Evolutionary conservation across 2,797 vertebrate species (phyloP).

Genomic region (Enoplosus armatus): DNA sequence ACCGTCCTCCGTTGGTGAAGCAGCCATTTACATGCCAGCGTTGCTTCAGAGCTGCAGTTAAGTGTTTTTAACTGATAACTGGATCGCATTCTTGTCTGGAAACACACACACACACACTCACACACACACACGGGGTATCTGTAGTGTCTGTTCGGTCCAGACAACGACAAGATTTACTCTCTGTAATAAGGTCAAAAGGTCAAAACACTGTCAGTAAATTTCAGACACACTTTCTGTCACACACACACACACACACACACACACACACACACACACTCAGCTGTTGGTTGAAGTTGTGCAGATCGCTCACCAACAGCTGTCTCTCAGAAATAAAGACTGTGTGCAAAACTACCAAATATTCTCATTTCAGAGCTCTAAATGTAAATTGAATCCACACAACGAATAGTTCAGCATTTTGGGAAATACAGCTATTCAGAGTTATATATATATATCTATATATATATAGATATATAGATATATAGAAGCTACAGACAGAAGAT

Average conservation of each 20-base stretch:
- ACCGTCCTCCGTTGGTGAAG: slow-evolving; percentile 29
- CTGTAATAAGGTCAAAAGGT: slow-evolving; percentile 58
- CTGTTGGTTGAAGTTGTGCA: slow-evolving; percentile 51
- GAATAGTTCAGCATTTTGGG: background rate
- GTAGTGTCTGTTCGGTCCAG: slow-evolving; percentile 35
- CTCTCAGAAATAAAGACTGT: background rate
- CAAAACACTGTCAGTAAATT: slow-evolving; percentile 46
- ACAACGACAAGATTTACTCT: slow-evolving; percentile 53
- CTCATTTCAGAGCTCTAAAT: background rate
- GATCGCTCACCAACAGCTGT: slow-evolving; percentile 2
- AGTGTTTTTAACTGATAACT: slow-evolving; percentile 72
- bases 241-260: slow-evolving; percentile 21
- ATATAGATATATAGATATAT: no score
- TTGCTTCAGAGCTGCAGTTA: slow-evolving; percentile 45
- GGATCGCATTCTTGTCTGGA: slow-evolving; percentile 58
- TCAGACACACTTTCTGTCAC: slow-evolving; percentile 43
- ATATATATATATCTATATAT: no score
- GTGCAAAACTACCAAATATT: background rate
- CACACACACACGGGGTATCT: slow-evolving; percentile 24
- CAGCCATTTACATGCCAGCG: slow-evolving; percentile 71
- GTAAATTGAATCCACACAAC: background rate
- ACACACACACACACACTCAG: slow-evolving; percentile 18
- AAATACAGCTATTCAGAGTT: no score
- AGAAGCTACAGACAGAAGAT: background rate
- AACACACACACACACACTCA: slow-evolving; percentile 23